These are phyloP conservation scores for Vipera ursinii DNA, from an alignment of 2,797 vertebrate genomes.

Conservation along the genomic window DNA sequence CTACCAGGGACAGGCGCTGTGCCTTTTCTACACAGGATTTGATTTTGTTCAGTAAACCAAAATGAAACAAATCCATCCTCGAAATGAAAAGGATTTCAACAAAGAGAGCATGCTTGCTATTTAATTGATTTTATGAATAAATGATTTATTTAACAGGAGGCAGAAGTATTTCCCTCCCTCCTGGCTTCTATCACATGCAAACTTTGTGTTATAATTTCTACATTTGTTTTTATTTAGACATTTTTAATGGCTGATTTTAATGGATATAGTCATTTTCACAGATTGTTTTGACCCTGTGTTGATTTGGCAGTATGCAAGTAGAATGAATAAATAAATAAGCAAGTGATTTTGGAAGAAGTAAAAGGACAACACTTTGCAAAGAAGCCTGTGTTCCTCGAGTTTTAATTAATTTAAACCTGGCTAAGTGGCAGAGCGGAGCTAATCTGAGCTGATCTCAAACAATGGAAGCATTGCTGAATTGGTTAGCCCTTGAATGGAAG, in stretches of 20 bases:
- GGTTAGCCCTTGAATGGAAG: not conserved
- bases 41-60: not conserved
- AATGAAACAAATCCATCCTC: not conserved
- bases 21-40: not conserved
- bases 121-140: not conserved
- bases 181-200: not conserved
- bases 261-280: not conserved
- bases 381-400: not conserved
- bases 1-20: not conserved
- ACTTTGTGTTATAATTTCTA: not conserved
- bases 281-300: not conserved
- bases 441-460: too few species aligned
- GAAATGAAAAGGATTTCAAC: not conserved
- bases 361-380: not conserved
- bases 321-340: not conserved
- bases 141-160: not conserved
- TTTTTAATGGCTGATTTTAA: not conserved
- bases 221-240: not conserved
- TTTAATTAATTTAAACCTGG: too few species aligned
- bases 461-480: not conserved
- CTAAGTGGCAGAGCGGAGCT: too few species aligned
- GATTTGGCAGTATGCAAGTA: not conserved
- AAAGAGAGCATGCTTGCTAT: not conserved
- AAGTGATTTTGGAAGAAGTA: not conserved
- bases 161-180: not conserved